Evolutionary conservation across 2,113 vertebrate genomes (phyloP).

Genomic region (Micronycteris hirsuta): DNA sequence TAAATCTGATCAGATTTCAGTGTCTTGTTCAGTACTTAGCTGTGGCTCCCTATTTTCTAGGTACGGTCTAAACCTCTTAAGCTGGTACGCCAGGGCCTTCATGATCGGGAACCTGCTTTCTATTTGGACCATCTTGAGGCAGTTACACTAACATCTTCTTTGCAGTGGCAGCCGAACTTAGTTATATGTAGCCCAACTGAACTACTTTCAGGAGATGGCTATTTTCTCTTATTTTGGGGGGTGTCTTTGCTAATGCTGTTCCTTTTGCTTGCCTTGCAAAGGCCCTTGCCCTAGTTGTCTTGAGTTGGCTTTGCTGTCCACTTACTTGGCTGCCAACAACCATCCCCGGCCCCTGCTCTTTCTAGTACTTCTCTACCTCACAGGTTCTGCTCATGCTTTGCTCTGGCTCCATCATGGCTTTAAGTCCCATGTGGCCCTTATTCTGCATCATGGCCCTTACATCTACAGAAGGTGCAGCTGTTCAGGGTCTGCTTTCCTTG

Average conservation of each 20-base stretch:
- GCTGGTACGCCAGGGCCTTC: background rate
- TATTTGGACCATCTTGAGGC: background rate
- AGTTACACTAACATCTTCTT: background rate
- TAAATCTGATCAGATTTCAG: conserved; percentile 2
- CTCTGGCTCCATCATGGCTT: background rate
- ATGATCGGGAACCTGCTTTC: background rate
- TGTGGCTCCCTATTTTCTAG: background rate
- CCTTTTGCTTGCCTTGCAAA: background rate
- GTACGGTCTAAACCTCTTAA: background rate
- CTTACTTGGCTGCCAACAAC: background rate
- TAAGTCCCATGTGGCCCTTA: background rate
- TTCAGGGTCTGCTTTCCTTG: background rate
- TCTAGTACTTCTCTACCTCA: background rate
- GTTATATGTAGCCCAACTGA: background rate
- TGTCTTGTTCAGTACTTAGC: background rate
- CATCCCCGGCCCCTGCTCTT: background rate
- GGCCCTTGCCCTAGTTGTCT: background rate
- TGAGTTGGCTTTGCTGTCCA: background rate
- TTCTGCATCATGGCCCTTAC: background rate
- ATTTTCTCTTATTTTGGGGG: background rate
- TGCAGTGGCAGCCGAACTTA: background rate
- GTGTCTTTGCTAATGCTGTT: background rate
- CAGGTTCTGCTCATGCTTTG: background rate
- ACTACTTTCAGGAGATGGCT: background rate
- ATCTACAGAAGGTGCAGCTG: background rate